Conservation (phyloP, 1,140 invertebrate genomes). For the Aphis gossypii region DNA sequence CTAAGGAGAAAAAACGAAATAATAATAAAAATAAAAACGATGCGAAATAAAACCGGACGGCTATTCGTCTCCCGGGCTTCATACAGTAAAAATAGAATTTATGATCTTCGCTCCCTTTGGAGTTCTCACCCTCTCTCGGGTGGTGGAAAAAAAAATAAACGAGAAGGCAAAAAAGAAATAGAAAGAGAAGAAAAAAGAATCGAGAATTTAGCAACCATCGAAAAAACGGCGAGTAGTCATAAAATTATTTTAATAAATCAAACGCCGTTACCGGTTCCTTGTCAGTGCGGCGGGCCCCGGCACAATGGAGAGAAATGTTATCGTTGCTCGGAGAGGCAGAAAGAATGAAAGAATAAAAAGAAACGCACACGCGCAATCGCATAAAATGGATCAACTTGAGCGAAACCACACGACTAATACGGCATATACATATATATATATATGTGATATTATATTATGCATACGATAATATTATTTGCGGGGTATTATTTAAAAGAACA, state of each 20-base stretch:
- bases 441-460: neutral
- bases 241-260: conserved; percentile 58
- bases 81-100: conserved; percentile 44
- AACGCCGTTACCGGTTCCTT: conserved; percentile 57
- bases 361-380: neutral
- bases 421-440: neutral
- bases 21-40: conserved; percentile 13
- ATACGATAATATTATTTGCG: conserved; percentile 35
- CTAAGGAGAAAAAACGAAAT: neutral
- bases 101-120: conserved; percentile 53
- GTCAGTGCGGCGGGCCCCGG: conserved; percentile 21
- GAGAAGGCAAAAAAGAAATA: neutral
- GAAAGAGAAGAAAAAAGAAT: conserved; percentile 21
- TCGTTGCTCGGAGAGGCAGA: conserved; percentile 41
- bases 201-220: conserved; percentile 57
- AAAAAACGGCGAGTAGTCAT: conserved; percentile 51
- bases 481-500: conserved; percentile 55
- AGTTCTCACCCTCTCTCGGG: conserved; percentile 53
- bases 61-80: conserved; percentile 55
- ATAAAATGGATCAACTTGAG: conserved; percentile 55
- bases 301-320: conserved; percentile 56
- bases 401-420: conserved; percentile 52
- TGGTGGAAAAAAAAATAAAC: neutral
- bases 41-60: conserved; percentile 48
- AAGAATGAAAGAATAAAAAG: conserved; percentile 31